phyloP scores from a whole-genome alignment of 2,888 invertebrate species.

The Phorcus lineatus region DNA sequence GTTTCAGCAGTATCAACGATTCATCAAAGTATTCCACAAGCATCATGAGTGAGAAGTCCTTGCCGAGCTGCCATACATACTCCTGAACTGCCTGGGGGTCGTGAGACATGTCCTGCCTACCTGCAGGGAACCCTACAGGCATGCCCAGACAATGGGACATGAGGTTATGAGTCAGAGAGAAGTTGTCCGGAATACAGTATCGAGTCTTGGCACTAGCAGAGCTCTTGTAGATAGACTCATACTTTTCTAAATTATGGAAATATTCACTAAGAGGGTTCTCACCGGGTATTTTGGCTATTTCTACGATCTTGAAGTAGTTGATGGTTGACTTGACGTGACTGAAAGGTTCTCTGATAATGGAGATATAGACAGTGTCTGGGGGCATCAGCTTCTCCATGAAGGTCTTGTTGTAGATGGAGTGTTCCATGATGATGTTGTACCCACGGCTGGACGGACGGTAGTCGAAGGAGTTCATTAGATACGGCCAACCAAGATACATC shows the following conservation, averaged over 20 bases:
- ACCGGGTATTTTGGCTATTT: slow-evolving; percentile 47
- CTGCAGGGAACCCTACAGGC: slow-evolving; percentile 67
- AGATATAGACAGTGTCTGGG: slow-evolving; percentile 60
- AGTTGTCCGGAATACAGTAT: slow-evolving; percentile 69
- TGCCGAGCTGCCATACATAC: slow-evolving; percentile 59
- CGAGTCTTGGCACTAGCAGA: slow-evolving; percentile 32
- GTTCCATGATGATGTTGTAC: slow-evolving; percentile 70
- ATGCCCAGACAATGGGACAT: slow-evolving; percentile 71
- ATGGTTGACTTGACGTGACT: slow-evolving; percentile 68
- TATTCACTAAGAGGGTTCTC: slow-evolving; percentile 45
- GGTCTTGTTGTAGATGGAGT: slow-evolving; percentile 66
- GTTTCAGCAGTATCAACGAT: slow-evolving; percentile 70
- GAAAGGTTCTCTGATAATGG: slow-evolving; percentile 71
- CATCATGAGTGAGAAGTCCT: slow-evolving; percentile 68
- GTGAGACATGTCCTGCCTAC: slow-evolving; percentile 48
- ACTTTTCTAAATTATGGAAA: slow-evolving; percentile 59
- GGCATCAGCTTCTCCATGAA: slow-evolving; percentile 67
- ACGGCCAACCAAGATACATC: slow-evolving; percentile 73
- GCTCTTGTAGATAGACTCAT: slow-evolving; percentile 63
- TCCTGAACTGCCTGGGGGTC: slow-evolving; percentile 43
- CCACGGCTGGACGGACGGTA: slow-evolving; percentile 57
- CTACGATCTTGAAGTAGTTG: slow-evolving; percentile 65
- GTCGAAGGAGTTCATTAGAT: slow-evolving; percentile 55
- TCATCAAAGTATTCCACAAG: slow-evolving; percentile 73
- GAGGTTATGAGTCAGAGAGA: slow-evolving; percentile 68